Evolutionary conservation across 2,797 vertebrate species (phyloP), one percentile per base, ranked within the genome.

Genomic region (Lepus oiostolus): DNA sequence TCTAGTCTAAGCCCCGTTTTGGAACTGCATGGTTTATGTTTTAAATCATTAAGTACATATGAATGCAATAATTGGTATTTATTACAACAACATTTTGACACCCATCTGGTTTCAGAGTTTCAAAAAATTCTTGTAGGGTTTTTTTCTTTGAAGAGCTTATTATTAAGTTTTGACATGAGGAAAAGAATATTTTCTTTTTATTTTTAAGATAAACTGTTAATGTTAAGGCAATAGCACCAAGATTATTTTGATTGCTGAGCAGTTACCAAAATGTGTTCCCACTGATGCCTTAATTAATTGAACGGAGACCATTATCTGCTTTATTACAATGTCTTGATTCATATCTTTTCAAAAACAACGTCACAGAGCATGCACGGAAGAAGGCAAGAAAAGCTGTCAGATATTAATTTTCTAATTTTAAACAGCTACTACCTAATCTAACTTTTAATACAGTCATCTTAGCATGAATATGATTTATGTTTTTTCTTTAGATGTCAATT

Each of bases 291-390:
- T 96, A 92, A 89, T 14, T 98, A 98, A 97, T 97, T 95, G 96
- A 98, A 96, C 77, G 52, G 88, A 94, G 94, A 96, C 96, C 94
- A 97, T 97, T 97, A 97, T 97, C 98, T 96, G 96, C 97, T 98
- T 97, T 97, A 97, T 97, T 97, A 96, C 95, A 97, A 98, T 98
- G 98, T 97, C 97, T 98, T 98, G 97, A 98, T 99, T 99, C 99
- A 99, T 99, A 99, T 99, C 99, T 99, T 99, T 99, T 99, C 99
- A 98, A 98, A 98, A 98, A 98, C 98, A 98, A 97, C 99, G 98
- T 98, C 99, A 99, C 98, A 99, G 98, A 98, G 98, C 99, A 99
- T 99, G 99, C 99, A 99, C 98, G 99, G 98, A 99, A 98, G 98
- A 97, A 98, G 98, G 98, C 98, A 98, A 98, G 82, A 91, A 98